A percentile compares a stretch with the other conserved stretches of the same genome.
Evolutionary conservation across 1,140 invertebrate genomes (phyloP).

Genomic region (Lepidotrigona ventralis): DNA sequence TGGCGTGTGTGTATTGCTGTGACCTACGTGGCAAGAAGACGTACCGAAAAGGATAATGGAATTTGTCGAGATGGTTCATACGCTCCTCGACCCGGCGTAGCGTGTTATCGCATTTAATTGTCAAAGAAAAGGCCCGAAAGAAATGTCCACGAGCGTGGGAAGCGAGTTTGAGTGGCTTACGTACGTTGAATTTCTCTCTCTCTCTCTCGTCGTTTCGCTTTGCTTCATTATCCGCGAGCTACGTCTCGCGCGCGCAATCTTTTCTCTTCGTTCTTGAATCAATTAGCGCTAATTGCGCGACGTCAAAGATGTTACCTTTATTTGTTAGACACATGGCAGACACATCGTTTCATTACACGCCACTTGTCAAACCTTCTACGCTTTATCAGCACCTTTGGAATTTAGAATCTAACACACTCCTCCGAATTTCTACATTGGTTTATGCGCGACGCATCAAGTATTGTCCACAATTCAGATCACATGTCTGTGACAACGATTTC

Average conservation of each 20-base stretch:
- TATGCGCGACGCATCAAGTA: too few relatives aligned
- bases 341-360: too few relatives aligned
- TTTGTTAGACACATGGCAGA: too few relatives aligned
- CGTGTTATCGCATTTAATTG: slow-evolving; percentile 38
- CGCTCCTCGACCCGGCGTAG: neutral
- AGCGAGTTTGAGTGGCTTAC: slow-evolving; percentile 27
- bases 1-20: neutral
- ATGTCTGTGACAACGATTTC: too few relatives aligned
- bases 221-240: slow-evolving; percentile 17
- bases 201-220: neutral
- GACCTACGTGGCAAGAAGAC: neutral
- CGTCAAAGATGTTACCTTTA: too few relatives aligned
- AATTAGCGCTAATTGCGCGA: slow-evolving; percentile 11
- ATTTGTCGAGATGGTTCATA: neutral
- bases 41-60: slow-evolving; percentile 4
- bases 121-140: slow-evolving; percentile 19
- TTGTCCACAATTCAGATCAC: too few relatives aligned
- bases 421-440: too few relatives aligned
- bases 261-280: neutral
- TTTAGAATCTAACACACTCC: too few relatives aligned
- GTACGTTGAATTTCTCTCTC: neutral
- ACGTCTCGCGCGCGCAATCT: neutral
- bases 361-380: neutral
- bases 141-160: slow-evolving; percentile 5
- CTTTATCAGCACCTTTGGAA: neutral